phyloP scores from a whole-genome alignment of 1,140 invertebrate species.

The Anastrepha obliqua region DNA sequence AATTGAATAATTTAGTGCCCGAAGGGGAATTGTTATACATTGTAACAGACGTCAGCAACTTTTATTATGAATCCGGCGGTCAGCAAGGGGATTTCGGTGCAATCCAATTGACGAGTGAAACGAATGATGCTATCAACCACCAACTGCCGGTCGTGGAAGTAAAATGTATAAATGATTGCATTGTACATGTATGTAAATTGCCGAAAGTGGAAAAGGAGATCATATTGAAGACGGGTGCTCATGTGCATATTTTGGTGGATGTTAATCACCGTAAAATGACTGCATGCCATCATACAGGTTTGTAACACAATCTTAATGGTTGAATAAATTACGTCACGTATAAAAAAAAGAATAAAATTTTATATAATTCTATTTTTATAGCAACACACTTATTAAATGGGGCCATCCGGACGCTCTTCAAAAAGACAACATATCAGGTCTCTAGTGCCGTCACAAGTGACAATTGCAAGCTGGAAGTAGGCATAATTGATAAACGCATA shows the following conservation, averaged over 20 bases:
- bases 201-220: slow-evolving; percentile 60
- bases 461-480: slow-evolving; percentile 82
- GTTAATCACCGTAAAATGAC: slow-evolving; percentile 77
- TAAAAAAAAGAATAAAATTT: background rate
- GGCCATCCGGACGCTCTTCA: slow-evolving; percentile 80
- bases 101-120: slow-evolving; percentile 62
- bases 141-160: slow-evolving; percentile 80
- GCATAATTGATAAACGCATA: slow-evolving; percentile 81
- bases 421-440: slow-evolving; percentile 80
- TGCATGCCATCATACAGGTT: slow-evolving; percentile 86
- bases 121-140: slow-evolving; percentile 73
- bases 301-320: too few relatives aligned
- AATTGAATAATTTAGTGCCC: slow-evolving; percentile 49
- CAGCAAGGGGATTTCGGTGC: slow-evolving; percentile 85
- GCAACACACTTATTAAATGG: slow-evolving; percentile 88
- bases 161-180: slow-evolving; percentile 80
- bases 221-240: slow-evolving; percentile 75
- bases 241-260: slow-evolving; percentile 79
- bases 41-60: slow-evolving; percentile 84
- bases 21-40: slow-evolving; percentile 67
- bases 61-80: slow-evolving; percentile 89
- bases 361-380: slow-evolving; percentile 52
- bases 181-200: slow-evolving; percentile 84
- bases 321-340: too few relatives aligned
- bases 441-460: slow-evolving; percentile 79